A percentile compares a stretch with the other conserved stretches of the same genome.
Evolutionary conservation across 2,113 vertebrate species (phyloP).

Genomic region (Tor tambroides): DNA sequence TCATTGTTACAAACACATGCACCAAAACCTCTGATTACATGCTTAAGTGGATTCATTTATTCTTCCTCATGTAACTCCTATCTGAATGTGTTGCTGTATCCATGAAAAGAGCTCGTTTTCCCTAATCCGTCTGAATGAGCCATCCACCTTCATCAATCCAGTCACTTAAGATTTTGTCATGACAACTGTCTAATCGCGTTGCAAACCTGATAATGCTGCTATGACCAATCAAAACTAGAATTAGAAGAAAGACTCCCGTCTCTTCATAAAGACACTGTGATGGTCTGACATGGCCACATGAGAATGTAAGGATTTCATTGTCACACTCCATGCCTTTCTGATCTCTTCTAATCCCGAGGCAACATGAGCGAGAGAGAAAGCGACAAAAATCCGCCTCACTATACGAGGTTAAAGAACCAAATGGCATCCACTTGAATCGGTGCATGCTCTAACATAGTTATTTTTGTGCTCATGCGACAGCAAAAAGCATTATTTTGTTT

Average conservation of each 20-base stretch:
- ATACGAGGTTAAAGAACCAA: constrained; percentile 28
- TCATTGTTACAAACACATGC: not conserved
- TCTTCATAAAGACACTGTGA: not conserved
- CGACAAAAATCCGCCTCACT: constrained; percentile 27
- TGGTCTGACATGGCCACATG: not conserved
- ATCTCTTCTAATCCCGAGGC: constrained; percentile 45
- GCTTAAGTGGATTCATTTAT: constrained; percentile 12
- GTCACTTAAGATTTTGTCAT: not conserved
- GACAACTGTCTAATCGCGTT: not conserved
- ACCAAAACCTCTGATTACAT: constrained; percentile 17
- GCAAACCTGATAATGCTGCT: not conserved
- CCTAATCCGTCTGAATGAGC: constrained; percentile 33
- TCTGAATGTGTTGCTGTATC: not conserved
- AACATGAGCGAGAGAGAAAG: not conserved
- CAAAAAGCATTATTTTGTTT: constrained; percentile 39
- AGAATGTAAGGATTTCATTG: constrained; percentile 40
- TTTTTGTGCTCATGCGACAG: constrained; percentile 40
- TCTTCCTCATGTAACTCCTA: not conserved
- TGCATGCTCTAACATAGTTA: constrained; percentile 36
- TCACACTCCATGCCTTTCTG: constrained; percentile 30
- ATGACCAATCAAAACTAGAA: not conserved
- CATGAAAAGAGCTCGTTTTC: not conserved
- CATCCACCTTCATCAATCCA: constrained; percentile 9
- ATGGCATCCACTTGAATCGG: constrained; percentile 39
- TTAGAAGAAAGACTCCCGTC: not conserved